Conservation (phyloP, 2,113 vertebrate species). For the Alces alces region DNA sequence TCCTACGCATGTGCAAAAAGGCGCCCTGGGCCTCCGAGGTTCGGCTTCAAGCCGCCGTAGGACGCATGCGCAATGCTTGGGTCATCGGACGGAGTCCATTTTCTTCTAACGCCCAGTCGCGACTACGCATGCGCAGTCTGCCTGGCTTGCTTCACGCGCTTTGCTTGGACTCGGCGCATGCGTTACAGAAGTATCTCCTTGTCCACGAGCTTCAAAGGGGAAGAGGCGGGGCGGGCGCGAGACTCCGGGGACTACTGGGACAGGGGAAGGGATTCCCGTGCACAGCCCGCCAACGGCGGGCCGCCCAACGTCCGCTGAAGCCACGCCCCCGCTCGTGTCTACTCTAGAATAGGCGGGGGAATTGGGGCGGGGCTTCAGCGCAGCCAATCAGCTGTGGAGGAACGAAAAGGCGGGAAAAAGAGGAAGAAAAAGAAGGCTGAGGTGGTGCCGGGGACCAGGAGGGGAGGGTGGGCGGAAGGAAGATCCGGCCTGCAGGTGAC, state of each 20-base stretch:
- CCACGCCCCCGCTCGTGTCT: conserved; percentile 12
- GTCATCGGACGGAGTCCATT: background rate
- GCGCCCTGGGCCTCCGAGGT: background rate
- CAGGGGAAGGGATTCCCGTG: background rate
- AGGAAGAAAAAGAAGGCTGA: background rate
- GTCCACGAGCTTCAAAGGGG: background rate
- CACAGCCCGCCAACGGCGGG: conserved; percentile 53
- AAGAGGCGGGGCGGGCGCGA: background rate
- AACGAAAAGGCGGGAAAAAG: conserved; percentile 73
- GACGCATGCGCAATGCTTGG: conserved; percentile 46
- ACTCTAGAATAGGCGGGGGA: background rate
- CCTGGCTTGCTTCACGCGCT: rapidly evolving
- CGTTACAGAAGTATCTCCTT: background rate
- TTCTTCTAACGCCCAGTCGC: rapidly evolving
- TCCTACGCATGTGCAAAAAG: conserved; percentile 67
- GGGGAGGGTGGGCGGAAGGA: background rate
- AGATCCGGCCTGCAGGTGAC: background rate
- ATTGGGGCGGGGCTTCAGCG: background rate
- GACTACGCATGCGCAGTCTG: background rate
- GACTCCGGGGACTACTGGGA: background rate
- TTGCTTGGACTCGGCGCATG: background rate
- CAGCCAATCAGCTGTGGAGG: conserved; percentile 12
- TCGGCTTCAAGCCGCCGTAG: background rate
- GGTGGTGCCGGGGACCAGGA: background rate
- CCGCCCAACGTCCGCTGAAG: conserved; percentile 36